Evolutionary conservation across 2,888 invertebrate species (phyloP).

Genomic region (Drosophila meridiana): DNA sequence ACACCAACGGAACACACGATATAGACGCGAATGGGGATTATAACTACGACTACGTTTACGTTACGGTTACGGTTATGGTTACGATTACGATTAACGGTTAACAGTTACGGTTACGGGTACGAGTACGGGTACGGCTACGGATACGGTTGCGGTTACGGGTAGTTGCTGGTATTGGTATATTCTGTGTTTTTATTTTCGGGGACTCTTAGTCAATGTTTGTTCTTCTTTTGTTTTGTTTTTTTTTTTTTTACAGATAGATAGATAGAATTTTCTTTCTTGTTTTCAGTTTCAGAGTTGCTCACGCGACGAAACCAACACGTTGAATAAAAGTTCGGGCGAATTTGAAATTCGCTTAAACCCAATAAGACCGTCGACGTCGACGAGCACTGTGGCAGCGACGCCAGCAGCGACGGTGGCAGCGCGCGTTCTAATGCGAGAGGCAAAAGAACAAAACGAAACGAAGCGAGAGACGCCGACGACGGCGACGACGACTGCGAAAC

Average conservation of each 20-base stretch:
- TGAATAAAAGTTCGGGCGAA: conserved; percentile 78
- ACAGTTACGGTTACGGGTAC: conserved; percentile 14
- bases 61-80: conserved; percentile 1
- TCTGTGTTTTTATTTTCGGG: conserved; percentile 31
- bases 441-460: conserved; percentile 55
- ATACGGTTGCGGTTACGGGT: conserved; percentile 19
- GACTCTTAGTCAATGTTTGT: conserved; percentile 42
- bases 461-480: conserved; percentile 31
- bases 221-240: conserved; percentile 20
- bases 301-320: conserved; percentile 79
- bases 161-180: conserved; percentile 25
- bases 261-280: conserved; percentile 30
- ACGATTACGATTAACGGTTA: conserved; percentile 15
- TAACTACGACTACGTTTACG: conserved; percentile 12
- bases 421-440: conserved; percentile 55
- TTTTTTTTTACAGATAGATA: conserved; percentile 17
- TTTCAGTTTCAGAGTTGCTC: conserved; percentile 75
- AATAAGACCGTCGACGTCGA: conserved; percentile 69
- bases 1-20: conserved; percentile 38
- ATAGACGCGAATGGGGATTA: conserved; percentile 21
- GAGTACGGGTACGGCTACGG: conserved; percentile 11
- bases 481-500: conserved; percentile 25
- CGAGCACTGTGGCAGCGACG: conserved; percentile 22
- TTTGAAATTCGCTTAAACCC: conserved; percentile 79
- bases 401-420: conserved; percentile 28